Evolutionary conservation across 2,797 vertebrate species (phyloP), one percentile per base, ranked within the genome.

Genomic region (Pseudochromis fuscus): DNA sequence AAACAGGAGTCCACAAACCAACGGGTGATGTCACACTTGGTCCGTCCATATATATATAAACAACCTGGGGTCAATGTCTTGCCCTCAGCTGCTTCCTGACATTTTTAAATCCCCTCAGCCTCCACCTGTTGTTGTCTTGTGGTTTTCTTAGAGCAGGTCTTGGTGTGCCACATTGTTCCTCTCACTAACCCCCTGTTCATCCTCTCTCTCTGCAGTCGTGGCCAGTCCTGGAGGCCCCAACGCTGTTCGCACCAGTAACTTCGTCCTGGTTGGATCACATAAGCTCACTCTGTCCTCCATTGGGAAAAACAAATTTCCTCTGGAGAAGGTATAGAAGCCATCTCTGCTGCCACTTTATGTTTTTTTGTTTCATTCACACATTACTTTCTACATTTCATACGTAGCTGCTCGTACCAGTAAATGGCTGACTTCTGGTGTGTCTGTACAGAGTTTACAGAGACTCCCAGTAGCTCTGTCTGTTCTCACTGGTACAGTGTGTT

Each of bases 191-290:
- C n/a, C n/a, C n/a, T n/a, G n/a, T 18, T 48, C 10, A 8, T 27
- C 79, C 9, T 52, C 6, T 72, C 1, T 52, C 5, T 65, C 3
- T 63, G 4, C 51, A 99, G 97, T 95, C 13, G 81, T 97, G 91
- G 95, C 96, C 58, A 98, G 97, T 76, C 97, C 97, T 0, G 95
- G 96, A 10, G 96, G 97, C 2, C 96, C 96, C 9, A 94, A 94
- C n/a, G 95, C 96, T 1, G 93, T 98, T 33, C 96, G 97, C 3
- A 96, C 95, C 77, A 98, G 96, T 63, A 95, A 93, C 79, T 99
- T 99, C 38, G 57, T 85, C 62, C 94, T 98, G 18, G 95, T 97
- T 15, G 98, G 96, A 33, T 96, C 95, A 19, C 94, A 97, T 86
- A 96, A 93, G 21, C 91, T 99, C n/a, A 94, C 91, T 0, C 72